Evolutionary conservation across 1,140 invertebrate genomes (phyloP).

Genomic region (Hetaerina americana): DNA sequence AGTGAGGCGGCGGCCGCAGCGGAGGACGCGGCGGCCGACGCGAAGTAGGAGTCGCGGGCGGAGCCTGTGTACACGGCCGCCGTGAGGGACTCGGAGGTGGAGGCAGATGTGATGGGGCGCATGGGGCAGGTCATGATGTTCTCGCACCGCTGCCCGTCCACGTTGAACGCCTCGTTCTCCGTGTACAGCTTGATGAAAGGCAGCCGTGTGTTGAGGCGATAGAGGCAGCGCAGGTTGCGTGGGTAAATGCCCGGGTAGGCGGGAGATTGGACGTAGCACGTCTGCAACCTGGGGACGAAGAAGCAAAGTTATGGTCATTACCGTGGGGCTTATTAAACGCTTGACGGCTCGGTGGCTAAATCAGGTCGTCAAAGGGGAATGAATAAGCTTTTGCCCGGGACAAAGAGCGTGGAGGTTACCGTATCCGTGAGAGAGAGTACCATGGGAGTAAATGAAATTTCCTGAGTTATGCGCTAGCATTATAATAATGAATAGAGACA

Average conservation of each 20-base stretch:
- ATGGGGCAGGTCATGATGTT: constrained; percentile 91
- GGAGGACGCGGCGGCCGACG: background rate
- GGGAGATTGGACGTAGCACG: constrained; percentile 84
- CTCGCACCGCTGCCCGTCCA: constrained; percentile 83
- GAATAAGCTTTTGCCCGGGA: no score
- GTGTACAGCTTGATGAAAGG: constrained; percentile 86
- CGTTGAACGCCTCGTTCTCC: constrained; percentile 86
- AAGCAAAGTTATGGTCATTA: constrained; percentile 25
- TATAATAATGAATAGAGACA: no score
- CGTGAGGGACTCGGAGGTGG: constrained; percentile 78
- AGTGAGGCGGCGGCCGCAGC: background rate
- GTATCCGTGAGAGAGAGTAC: no score
- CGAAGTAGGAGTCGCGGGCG: background rate
- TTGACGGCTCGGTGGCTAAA: no score
- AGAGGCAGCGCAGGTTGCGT: constrained; percentile 75
- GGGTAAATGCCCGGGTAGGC: constrained; percentile 87
- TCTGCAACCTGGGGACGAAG: constrained; percentile 46
- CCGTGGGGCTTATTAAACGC: no score
- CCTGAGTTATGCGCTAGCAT: no score
- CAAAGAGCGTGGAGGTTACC: no score
- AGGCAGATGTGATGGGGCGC: constrained; percentile 73
- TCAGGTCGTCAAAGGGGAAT: no score
- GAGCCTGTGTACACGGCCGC: constrained; percentile 2
- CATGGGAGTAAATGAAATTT: no score
- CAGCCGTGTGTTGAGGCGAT: constrained; percentile 69